Conservation (phyloP, 2,888 invertebrate species). For the Teleiodes luculella region DNA sequence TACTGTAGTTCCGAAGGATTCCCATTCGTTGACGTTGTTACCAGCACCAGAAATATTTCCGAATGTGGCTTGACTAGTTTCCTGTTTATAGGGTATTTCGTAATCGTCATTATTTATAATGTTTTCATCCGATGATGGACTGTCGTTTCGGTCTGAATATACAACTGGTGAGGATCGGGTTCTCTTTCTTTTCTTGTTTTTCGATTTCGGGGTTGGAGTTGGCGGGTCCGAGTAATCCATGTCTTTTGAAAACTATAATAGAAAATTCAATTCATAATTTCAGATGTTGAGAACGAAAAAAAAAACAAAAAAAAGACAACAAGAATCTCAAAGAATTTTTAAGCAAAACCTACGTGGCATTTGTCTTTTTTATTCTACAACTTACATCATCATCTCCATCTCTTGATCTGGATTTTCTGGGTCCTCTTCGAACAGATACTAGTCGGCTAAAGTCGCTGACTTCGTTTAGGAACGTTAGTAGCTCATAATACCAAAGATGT, state of each 20-base stretch:
- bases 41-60: not conserved
- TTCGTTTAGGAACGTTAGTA: constrained; percentile 23
- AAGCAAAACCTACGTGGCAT: too few relatives aligned
- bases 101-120: not conserved
- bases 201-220: not conserved
- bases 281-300: too few relatives aligned
- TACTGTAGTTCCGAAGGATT: constrained; percentile 18
- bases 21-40: constrained; percentile 5
- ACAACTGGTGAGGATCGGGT: not conserved
- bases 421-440: not conserved
- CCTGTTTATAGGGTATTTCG: not conserved
- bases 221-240: not conserved
- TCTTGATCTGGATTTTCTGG: not conserved
- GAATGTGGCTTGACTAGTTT: not conserved
- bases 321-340: too few relatives aligned
- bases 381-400: constrained; percentile 1
- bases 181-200: not conserved
- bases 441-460: constrained; percentile 8
- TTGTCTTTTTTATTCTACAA: not conserved
- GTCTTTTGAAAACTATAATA: constrained; percentile 1
- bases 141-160: not conserved
- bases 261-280: not conserved
- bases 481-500: constrained; percentile 25
- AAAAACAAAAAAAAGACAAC: too few relatives aligned
- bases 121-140: not conserved